These are phyloP conservation scores for Paracanthobrama guichenoti DNA, from an alignment of 2,113 vertebrate species.

Conservation along the genomic window DNA sequence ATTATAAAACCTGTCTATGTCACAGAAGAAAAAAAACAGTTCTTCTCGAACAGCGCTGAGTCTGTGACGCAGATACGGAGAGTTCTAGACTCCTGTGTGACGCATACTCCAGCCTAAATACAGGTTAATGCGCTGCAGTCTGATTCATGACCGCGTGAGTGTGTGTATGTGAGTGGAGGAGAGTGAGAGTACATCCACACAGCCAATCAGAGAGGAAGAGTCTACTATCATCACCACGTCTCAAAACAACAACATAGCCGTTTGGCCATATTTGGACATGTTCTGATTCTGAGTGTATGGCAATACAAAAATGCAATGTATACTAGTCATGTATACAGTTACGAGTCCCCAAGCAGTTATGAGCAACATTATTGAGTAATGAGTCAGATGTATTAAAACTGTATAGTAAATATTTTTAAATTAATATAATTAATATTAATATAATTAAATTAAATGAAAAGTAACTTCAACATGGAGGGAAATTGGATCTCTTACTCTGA, in stretches of 20 bases:
- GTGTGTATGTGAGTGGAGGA: background rate
- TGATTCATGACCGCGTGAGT: conserved; percentile 34
- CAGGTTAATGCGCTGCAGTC: conserved; percentile 40
- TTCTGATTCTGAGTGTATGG: conserved; percentile 2
- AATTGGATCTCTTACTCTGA: background rate
- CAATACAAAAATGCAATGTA: background rate
- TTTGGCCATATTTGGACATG: conserved; percentile 54
- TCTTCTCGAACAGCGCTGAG: conserved; percentile 37
- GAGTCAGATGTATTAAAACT: background rate
- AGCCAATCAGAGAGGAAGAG: conserved; percentile 51
- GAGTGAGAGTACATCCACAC: conserved; percentile 5
- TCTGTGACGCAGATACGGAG: conserved; percentile 54
- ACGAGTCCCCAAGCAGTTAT: background rate
- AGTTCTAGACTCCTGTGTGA: conserved; percentile 34
- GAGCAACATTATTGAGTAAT: background rate
- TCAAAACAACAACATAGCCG: conserved; percentile 39
- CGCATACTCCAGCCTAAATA: conserved; percentile 36
- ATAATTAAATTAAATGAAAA: background rate
- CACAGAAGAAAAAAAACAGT: conserved; percentile 41
- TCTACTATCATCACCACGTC: conserved; percentile 52
- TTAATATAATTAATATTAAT: too few relatives aligned
- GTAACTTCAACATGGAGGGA: background rate
- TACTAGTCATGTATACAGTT: background rate
- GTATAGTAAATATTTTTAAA: background rate
- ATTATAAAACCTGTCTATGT: conserved; percentile 57